Evolutionary conservation across 2,797 vertebrate species (phyloP).

Genomic region (Channa striata): DNA sequence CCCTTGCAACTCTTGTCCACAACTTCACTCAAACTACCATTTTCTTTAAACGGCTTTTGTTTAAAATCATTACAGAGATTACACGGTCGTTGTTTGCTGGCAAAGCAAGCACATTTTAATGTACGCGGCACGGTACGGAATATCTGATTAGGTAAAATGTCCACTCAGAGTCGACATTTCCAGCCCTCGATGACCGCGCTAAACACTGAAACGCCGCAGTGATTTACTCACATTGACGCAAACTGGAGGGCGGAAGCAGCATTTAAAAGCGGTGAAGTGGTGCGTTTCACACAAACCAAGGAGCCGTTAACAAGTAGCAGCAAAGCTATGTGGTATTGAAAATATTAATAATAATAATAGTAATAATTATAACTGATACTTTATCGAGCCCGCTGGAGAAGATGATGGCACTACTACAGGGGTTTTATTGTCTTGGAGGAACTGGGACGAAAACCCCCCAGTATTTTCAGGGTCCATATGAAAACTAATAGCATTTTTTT

Average conservation of each 20-base stretch:
- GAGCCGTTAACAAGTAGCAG: constrained; percentile 13
- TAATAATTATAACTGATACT: background rate
- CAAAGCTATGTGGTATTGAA: constrained; percentile 4
- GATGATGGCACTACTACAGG: too few relatives aligned
- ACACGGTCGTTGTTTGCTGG: constrained; percentile 53
- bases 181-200: constrained; percentile 32
- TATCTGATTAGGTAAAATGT: constrained; percentile 44
- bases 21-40: constrained; percentile 67
- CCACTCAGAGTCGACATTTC: constrained; percentile 26
- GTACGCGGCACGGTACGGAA: constrained; percentile 26
- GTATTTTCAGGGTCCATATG: too few relatives aligned
- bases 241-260: constrained; percentile 11
- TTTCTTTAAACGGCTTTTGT: constrained; percentile 61
- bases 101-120: constrained; percentile 53
- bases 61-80: constrained; percentile 56
- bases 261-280: constrained; percentile 35
- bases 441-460: too few relatives aligned
- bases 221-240: constrained; percentile 20
- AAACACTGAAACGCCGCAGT: constrained; percentile 40
- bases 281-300: constrained; percentile 16
- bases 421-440: too few relatives aligned
- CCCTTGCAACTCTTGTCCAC: constrained; percentile 58
- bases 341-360: constrained; percentile 13
- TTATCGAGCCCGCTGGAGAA: too few relatives aligned
- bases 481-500: too few relatives aligned